A percentile compares a stretch with the other conserved stretches of the same genome.
These are phyloP conservation scores for Scaptomyza pallida DNA, from an alignment of 1,140 invertebrate genomes.

Conservation along the genomic window DNA sequence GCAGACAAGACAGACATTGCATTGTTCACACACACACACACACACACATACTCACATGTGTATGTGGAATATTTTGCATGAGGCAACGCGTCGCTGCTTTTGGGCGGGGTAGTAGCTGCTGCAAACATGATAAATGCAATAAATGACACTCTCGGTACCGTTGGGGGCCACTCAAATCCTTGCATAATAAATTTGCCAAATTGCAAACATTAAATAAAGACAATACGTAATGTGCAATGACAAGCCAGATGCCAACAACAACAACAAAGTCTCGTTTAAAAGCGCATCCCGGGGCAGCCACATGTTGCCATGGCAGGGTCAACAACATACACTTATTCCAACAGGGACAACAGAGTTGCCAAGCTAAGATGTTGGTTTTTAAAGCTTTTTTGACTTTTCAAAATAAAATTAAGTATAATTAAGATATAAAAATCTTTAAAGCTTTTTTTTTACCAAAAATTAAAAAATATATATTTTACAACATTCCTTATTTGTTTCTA, in stretches of 20 bases:
- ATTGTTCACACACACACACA: slow-evolving; percentile 31
- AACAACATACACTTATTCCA: slow-evolving; percentile 11
- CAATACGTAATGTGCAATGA: slow-evolving; percentile 68
- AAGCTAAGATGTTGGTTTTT: neutral
- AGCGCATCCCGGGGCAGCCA: slow-evolving; percentile 38
- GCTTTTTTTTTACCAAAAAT: too few species aligned
- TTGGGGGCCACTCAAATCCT: slow-evolving; percentile 69
- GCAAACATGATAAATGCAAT: slow-evolving; percentile 82
- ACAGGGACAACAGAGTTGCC: slow-evolving; percentile 7
- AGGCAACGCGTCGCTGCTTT: neutral
- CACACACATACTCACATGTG: neutral
- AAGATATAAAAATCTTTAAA: too few species aligned
- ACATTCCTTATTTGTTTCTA: too few species aligned
- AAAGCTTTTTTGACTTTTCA: too few species aligned
- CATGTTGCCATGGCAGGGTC: slow-evolving; percentile 46
- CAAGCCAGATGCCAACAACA: slow-evolving; percentile 53
- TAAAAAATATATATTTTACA: too few species aligned
- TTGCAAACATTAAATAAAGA: slow-evolving; percentile 82
- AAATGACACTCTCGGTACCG: slow-evolving; percentile 68
- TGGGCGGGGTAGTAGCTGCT: too few species aligned
- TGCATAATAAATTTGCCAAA: slow-evolving; percentile 82
- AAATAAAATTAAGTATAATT: too few species aligned
- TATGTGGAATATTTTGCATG: slow-evolving; percentile 10
- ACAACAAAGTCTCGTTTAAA: slow-evolving; percentile 26
- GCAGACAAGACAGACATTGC: slow-evolving; percentile 39